phyloP scores from a whole-genome alignment of 2,113 vertebrate species.

The Heteronetta atricapilla region DNA sequence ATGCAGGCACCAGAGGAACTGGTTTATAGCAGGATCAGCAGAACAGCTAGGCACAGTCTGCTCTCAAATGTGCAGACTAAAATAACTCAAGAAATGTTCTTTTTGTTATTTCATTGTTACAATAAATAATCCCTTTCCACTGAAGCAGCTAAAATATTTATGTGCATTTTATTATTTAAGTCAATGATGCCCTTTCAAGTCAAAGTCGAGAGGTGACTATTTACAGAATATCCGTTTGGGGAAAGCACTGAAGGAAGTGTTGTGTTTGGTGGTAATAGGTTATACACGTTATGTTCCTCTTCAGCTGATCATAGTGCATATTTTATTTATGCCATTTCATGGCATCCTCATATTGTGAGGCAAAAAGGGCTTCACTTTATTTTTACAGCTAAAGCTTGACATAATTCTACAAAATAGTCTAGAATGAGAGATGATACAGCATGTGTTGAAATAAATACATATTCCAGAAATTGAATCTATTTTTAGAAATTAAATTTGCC shows the following conservation, averaged over 20 bases:
- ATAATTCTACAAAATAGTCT: slow-evolving; percentile 38
- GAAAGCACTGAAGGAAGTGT: not conserved
- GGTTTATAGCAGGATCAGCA: slow-evolving; percentile 54
- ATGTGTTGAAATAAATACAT: slow-evolving; percentile 27
- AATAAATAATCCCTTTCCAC: slow-evolving; percentile 50
- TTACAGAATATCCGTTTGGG: slow-evolving; percentile 27
- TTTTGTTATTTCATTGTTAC: slow-evolving; percentile 41
- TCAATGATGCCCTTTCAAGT: slow-evolving; percentile 54
- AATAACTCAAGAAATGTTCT: slow-evolving; percentile 39
- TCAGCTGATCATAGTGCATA: slow-evolving; percentile 17
- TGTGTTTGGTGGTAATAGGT: slow-evolving; percentile 25
- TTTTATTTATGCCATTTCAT: slow-evolving; percentile 37
- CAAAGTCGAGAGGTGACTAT: slow-evolving; percentile 42
- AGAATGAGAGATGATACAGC: not conserved
- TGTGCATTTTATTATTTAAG: slow-evolving; percentile 63
- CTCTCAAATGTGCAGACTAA: slow-evolving; percentile 16
- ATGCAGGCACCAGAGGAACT: slow-evolving; percentile 26
- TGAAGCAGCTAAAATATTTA: slow-evolving; percentile 58
- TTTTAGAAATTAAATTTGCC: slow-evolving; percentile 67
- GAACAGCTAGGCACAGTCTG: not conserved
- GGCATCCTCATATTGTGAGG: slow-evolving; percentile 1
- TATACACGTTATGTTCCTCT: not conserved
- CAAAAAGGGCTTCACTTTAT: slow-evolving; percentile 24
- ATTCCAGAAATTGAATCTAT: slow-evolving; percentile 56
- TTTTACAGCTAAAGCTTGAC: slow-evolving; percentile 45